Base-by-base conservation (phyloP, 2,113 vertebrate species). In the Cololabis saira region DNA sequence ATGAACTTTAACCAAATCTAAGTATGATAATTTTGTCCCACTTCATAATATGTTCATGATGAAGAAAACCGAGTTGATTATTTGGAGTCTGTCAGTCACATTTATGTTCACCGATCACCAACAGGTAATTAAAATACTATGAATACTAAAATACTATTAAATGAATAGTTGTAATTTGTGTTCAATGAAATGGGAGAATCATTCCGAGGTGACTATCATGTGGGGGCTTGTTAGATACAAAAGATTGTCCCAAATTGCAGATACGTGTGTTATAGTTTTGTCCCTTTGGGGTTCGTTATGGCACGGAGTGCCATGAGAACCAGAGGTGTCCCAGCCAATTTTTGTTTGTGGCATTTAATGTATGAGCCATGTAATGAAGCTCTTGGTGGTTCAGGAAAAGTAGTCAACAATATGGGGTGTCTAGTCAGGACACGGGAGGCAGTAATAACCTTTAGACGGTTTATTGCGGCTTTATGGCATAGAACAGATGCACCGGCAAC, bases 51-150 rank as follows among this genome's bases (percentile, higher is more conserved):
- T 45, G 16, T 2, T 71, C 19, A 14, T 48, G 17, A 37, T 44
- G 37, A 24, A 56, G n/a, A 33, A 51, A 68, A 48, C 64, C 37
- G 19, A 63, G 51, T 24, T 10, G 21, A 65, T 30, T 60, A 47
- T 78, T 50, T 68, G 52, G 40, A 64, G 12, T 67, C 61, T 47
- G n/a, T 63, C 61, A 76, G 18, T 76, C 47, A 64, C 49, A 45
- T 12, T 0, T 18, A 24, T 62, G 18, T 19, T 53, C 16, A 69
- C 33, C 60, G 40, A 21, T 67, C 41, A 54, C 55, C 27, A 13
- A 19, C 27, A 57, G 67, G 57, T 67, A 80, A 70, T 73, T 67
- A 75, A 72, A 66, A 58, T 45, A 64, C 40, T n/a, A n/a, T n/a
- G n/a, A n/a, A n/a, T n/a, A 55, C 42, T 47, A 40, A 41, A 78